Evolutionary conservation across 1,140 invertebrate genomes (phyloP).

Genomic region (Rhynchophorus ferrugineus): DNA sequence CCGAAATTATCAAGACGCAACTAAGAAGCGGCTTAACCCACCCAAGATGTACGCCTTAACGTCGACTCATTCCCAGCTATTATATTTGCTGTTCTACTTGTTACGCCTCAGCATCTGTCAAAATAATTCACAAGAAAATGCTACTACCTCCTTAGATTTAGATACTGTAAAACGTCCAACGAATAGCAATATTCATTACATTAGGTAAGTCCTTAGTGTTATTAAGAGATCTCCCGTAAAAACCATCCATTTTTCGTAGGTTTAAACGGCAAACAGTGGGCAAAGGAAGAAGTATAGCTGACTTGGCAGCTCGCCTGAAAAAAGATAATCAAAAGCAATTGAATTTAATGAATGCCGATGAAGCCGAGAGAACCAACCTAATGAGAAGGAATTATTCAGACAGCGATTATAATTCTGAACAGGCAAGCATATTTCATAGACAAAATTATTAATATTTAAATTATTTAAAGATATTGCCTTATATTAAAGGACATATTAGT

Average conservation of each 20-base stretch:
- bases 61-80: neutral
- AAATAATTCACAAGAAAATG: neutral
- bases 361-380: conserved; percentile 26
- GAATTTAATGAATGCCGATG: conserved; percentile 24
- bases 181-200: conserved; percentile 1
- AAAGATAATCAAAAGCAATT: conserved; percentile 27
- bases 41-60: neutral
- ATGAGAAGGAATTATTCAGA: conserved; percentile 19
- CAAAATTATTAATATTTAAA: neutral
- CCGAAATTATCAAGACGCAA: too few relatives aligned
- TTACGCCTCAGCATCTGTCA: neutral
- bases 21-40: too few relatives aligned
- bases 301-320: conserved; percentile 26
- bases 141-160: neutral
- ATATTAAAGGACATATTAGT: too few relatives aligned
- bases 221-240: neutral
- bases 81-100: neutral
- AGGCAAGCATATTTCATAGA: neutral
- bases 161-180: neutral
- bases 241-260: neutral
- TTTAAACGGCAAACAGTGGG: conserved; percentile 20
- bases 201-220: conserved; percentile 7
- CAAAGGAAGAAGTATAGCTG: conserved; percentile 15
- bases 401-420: conserved; percentile 1
- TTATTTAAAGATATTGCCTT: too few relatives aligned